Evolutionary conservation across 2,797 vertebrate species (phyloP).

Genomic region (Pipistrellus kuhlii): DNA sequence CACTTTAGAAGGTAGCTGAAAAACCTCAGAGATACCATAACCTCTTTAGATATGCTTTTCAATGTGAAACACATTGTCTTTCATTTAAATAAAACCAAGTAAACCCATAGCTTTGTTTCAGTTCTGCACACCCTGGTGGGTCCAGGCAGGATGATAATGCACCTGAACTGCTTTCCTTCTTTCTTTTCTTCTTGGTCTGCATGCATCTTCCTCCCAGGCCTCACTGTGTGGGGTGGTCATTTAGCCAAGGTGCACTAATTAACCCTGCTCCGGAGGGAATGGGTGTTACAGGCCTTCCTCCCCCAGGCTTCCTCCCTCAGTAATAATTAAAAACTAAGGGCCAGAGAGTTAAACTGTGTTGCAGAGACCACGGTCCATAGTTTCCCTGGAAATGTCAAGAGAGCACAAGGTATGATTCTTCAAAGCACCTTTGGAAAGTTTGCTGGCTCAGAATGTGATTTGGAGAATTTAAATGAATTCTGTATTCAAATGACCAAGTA

Average conservation of each 20-base stretch:
- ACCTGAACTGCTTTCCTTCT: not conserved
- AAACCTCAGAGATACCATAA: not conserved
- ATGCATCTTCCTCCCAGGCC: not conserved
- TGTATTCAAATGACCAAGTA: conserved; percentile 70
- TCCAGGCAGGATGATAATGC: not conserved
- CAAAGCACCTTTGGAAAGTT: conserved; percentile 65
- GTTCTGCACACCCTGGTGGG: not conserved
- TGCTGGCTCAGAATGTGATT: not conserved
- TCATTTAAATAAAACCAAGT: too few relatives aligned
- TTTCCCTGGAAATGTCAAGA: conserved; percentile 78
- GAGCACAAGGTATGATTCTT: conserved; percentile 56
- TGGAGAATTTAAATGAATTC: conserved; percentile 67
- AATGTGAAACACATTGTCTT: not conserved
- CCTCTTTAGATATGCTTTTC: not conserved
- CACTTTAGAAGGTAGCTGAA: not conserved
- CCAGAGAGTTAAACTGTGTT: conserved; percentile 62
- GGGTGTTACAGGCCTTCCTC: conserved; percentile 23
- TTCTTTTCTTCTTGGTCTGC: not conserved
- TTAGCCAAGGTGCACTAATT: conserved; percentile 62
- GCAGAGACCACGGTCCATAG: conserved; percentile 52
- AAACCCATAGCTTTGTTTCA: not conserved
- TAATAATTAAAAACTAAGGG: conserved; percentile 80
- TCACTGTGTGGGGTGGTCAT: not conserved
- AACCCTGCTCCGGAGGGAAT: conserved; percentile 56
- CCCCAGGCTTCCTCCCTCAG: conserved; percentile 46